Evolutionary conservation across 2,113 vertebrate genomes (phyloP).

Genomic region (Ammodytes dubius): DNA sequence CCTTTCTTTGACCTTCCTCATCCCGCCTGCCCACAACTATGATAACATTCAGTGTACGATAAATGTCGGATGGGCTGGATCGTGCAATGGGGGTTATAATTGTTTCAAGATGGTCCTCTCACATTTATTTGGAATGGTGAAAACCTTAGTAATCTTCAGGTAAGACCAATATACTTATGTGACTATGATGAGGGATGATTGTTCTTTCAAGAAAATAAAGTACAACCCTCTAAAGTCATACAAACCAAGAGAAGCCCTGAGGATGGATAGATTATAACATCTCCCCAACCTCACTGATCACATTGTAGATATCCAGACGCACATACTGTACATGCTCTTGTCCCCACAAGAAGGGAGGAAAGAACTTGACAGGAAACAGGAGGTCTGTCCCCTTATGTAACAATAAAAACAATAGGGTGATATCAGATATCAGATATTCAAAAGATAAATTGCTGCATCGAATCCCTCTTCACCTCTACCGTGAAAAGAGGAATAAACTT

Average conservation of each 20-base stretch:
- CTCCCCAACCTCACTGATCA: neutral
- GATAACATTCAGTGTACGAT: neutral
- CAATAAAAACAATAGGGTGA: no score
- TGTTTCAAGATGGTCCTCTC: neutral
- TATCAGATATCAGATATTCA: neutral
- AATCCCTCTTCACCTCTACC: neutral
- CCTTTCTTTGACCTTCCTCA: neutral
- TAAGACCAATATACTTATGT: conserved; percentile 10
- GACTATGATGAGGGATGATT: conserved; percentile 7
- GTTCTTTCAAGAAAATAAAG: neutral
- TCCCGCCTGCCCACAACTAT: neutral
- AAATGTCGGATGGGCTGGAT: conserved; percentile 38
- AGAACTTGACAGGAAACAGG: conserved; percentile 42
- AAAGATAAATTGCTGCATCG: neutral
- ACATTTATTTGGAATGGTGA: conserved; percentile 6
- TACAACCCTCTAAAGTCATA: neutral
- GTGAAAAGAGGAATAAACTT: neutral
- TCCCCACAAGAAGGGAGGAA: neutral
- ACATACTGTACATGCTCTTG: neutral
- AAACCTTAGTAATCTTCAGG: conserved; percentile 6
- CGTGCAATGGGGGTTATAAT: conserved; percentile 7
- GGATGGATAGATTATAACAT: neutral
- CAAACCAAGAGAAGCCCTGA: neutral
- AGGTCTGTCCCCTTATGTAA: conserved; percentile 6
- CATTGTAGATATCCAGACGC: neutral